Conservation (phyloP, 2,888 invertebrate genomes). For the Drosophila tripunctata region DNA sequence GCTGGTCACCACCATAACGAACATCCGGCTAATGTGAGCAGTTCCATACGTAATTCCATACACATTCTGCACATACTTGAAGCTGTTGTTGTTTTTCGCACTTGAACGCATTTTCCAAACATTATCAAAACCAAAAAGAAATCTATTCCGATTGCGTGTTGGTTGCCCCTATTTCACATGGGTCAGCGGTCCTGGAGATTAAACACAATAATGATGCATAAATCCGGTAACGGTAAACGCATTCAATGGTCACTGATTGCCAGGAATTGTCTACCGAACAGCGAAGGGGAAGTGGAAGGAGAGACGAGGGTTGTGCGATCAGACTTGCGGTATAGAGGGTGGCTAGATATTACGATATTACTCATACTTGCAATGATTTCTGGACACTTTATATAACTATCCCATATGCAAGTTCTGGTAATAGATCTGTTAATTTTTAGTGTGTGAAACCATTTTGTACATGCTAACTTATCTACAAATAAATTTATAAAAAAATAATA, state of each 20-base stretch:
- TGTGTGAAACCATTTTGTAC: background rate
- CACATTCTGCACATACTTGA: conserved; percentile 22
- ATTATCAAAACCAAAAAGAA: conserved; percentile 18
- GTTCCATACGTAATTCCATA: background rate
- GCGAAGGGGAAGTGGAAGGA: background rate
- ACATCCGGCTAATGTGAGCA: conserved; percentile 73
- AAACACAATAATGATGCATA: conserved; percentile 71
- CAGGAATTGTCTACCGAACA: background rate
- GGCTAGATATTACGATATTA: background rate
- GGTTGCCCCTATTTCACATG: conserved; percentile 79
- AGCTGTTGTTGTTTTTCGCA: conserved; percentile 51
- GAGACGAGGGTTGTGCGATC: conserved; percentile 1
- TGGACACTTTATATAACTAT: background rate
- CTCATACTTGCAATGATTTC: background rate
- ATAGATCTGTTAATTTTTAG: background rate
- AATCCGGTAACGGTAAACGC: conserved; percentile 60
- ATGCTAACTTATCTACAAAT: too few species aligned
- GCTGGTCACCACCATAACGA: conserved; percentile 64
- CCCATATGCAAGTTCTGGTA: background rate
- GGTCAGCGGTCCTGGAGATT: conserved; percentile 62
- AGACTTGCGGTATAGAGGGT: conserved; percentile 9
- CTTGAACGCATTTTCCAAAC: conserved; percentile 59
- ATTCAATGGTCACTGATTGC: conserved; percentile 69
- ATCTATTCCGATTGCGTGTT: conserved; percentile 62
- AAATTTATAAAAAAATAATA: too few species aligned